Conservation (phyloP, 2,113 vertebrate genomes). For the Oriolus oriolus region DNA sequence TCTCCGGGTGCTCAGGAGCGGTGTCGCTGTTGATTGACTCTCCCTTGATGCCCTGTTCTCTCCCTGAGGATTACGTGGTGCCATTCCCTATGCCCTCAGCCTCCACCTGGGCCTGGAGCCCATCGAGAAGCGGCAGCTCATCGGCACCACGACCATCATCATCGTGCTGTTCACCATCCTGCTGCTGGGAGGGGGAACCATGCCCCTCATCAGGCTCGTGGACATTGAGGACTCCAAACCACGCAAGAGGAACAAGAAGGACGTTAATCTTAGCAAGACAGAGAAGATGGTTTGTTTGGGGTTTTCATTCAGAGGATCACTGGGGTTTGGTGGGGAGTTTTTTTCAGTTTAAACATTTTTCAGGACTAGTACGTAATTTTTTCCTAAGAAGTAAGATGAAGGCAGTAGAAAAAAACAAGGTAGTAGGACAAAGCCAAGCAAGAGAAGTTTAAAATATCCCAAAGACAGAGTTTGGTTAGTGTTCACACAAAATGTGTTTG, state of each 20-base stretch:
- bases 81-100: slow-evolving; percentile 95
- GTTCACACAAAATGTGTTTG: background rate
- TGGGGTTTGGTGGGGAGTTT: background rate
- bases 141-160: slow-evolving; percentile 96
- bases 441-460: background rate
- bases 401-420: background rate
- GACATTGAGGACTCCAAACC: slow-evolving; percentile 92
- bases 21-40: background rate
- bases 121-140: slow-evolving; percentile 94
- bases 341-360: background rate
- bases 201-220: slow-evolving; percentile 93
- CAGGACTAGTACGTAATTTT: background rate
- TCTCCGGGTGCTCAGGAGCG: no score
- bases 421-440: background rate
- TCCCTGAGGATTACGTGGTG: slow-evolving; percentile 85
- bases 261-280: slow-evolving; percentile 95
- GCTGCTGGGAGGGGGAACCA: slow-evolving; percentile 90
- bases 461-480: background rate
- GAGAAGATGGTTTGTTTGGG: slow-evolving; percentile 88
- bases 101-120: slow-evolving; percentile 94
- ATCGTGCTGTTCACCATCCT: slow-evolving; percentile 96
- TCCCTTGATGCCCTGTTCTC: background rate
- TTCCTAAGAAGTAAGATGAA: background rate
- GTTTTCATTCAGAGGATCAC: background rate
- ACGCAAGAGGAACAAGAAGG: slow-evolving; percentile 86